Base-by-base conservation (phyloP, 2,797 vertebrate species). In the Platalea minor region DNA sequence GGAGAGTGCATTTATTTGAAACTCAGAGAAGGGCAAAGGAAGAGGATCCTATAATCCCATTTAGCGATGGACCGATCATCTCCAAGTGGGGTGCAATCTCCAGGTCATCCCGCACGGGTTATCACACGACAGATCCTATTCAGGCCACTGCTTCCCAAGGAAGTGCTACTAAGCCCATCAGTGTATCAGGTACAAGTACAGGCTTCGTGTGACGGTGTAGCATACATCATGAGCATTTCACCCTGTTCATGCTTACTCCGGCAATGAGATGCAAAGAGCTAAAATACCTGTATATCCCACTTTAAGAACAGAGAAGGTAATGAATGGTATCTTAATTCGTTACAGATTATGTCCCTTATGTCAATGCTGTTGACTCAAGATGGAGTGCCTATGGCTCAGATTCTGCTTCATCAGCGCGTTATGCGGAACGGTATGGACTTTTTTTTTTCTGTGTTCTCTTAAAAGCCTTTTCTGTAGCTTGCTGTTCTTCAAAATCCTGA, bases 21-120 rank as follows among this genome's bases (percentile, higher is more conserved):
- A 98, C 99, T 51, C 99, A 99, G 97, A 98, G 99, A 61, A 98
- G 99, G 48, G 95, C 98, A 50, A 99, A 99, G 97, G 99, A 99
- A 29, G 99, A 99, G 96, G 99, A 99, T 94, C 99, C 99, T 31
- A 99, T 99, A 97, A 99, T 99, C 98, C 99, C 99, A 7, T 99
- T 99, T 60, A 98, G 99, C 3, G 99, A 99, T 73, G 99, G 99
- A 63, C 99, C 99, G 39, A 99, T 99, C 96, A 99, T 99, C 97
- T 99, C 99, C 90, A 99, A 99, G 97, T 99, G 99, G 99, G 99
- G 99, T 13, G 99, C 99, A 45, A 99, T 99, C 97, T 99, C 99
- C 78, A 98, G 99, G 84, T 99, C 99, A 19, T 99, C 99, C 41
- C 99, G 99, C 85, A 99, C 99, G 5, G 99, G 98, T 76, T 99